Percentiles rank a stretch among this genome's conserved stretches.
phyloP scores from a whole-genome alignment of 2,888 invertebrate genomes.

The Norana najaformis region DNA sequence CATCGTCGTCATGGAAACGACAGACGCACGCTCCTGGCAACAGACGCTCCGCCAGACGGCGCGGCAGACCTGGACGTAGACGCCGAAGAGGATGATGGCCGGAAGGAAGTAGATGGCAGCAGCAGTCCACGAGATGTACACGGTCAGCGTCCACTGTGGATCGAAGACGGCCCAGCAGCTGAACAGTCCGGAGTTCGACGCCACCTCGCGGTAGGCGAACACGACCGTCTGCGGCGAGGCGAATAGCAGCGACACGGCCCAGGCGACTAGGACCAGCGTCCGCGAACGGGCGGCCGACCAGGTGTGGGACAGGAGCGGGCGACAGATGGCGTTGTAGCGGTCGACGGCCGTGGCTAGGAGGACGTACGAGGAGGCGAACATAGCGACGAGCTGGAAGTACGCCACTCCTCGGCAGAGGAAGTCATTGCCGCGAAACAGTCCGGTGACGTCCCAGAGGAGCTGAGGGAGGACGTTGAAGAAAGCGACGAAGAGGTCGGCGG shows the following conservation, averaged over 20 bases:
- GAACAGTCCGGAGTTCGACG: conserved; percentile 43
- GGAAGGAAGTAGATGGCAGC: conserved; percentile 62
- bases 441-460: conserved; percentile 54
- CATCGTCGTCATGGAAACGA: conserved; percentile 10
- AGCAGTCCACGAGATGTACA: conserved; percentile 60
- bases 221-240: conserved; percentile 39
- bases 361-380: conserved; percentile 59
- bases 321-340: conserved; percentile 64
- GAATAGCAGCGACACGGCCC: conserved; percentile 36
- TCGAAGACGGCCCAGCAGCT: conserved; percentile 58
- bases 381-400: conserved; percentile 64
- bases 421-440: conserved; percentile 63
- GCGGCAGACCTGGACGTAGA: conserved; percentile 60
- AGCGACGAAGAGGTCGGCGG: conserved; percentile 74
- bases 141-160: conserved; percentile 52
- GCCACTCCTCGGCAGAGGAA: conserved; percentile 66
- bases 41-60: conserved; percentile 50
- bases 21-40: not conserved
- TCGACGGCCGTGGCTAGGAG: conserved; percentile 62
- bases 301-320: conserved; percentile 70
- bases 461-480: conserved; percentile 71
- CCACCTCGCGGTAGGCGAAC: conserved; percentile 42
- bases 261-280: conserved; percentile 55
- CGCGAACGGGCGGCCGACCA: conserved; percentile 56
- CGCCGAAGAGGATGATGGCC: conserved; percentile 55